Base-by-base conservation (phyloP, 2,113 vertebrate genomes). In the Cinclus cinclus region DNA sequence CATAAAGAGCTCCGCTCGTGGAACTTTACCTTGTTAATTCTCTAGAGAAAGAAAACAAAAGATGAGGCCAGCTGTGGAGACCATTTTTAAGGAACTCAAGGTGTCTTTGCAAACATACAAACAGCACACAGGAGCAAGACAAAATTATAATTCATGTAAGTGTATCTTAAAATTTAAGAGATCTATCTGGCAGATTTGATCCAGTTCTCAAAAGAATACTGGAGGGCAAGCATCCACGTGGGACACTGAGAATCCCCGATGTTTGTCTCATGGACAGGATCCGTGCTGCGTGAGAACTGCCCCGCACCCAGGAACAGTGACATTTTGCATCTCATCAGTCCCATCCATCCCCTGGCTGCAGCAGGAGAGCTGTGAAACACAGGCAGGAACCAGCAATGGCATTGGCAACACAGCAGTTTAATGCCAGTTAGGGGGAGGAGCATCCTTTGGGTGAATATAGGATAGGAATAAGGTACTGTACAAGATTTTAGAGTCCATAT, bases 121-220 rank as follows among this genome's bases (percentile, higher is more conserved):
- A 76, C n/a, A 73, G 75, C 91, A 87, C 89, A 79, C 37, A 41
- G 77, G 92, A 97, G 52, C 46, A 96, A 96, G 71, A 97, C 84
- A 93, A 94, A 93, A 81, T 44, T 30, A 47, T 78, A 84, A 92
- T 94, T 96, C 47, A 21, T 83, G 31, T 88, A 94, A 92, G 89
- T 6, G 4, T 28, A 75, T 59, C 42, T 93, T 64, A 68, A 79
- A 85, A 47, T 75, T 84, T 86, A 92, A 81, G 90, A 93, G 70
- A 73, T 53, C 37, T 33, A 10, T 90, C 37, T 73, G 89, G 83
- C 68, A 68, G 62, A 44, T 84, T 75, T 53, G 76, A 83, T 59
- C 82, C 71, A 50, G 53, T 90, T 87, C 76, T 87, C 58, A 46
- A 37, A 67, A 59, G 27, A 82, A 33, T 59, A 80, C 35, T 47